Percentiles rank a stretch among this genome's conserved stretches.
Evolutionary conservation across 2,113 vertebrate species (phyloP).

Genomic region (Anhinga rufa): DNA sequence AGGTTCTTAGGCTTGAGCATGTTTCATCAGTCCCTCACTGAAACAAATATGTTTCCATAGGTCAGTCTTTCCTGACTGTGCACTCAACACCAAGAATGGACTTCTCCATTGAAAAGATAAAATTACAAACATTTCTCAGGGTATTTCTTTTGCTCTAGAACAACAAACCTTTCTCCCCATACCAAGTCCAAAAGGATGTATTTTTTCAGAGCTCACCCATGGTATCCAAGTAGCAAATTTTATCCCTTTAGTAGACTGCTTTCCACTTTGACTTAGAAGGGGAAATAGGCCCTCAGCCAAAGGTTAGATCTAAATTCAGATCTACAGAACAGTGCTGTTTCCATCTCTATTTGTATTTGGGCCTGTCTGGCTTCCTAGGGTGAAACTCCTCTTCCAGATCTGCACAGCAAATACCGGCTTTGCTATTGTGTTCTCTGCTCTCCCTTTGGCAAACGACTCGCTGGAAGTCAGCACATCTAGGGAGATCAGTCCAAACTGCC

Average conservation of each 20-base stretch:
- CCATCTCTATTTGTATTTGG: conserved; percentile 52
- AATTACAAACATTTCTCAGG: background rate
- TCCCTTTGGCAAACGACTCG: conserved; percentile 6
- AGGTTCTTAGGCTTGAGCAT: background rate
- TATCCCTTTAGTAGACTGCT: background rate
- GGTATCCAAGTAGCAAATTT: background rate
- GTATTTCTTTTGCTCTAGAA: background rate
- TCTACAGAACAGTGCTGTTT: conserved; percentile 16
- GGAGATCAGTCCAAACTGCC: conserved; percentile 48
- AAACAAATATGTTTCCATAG: background rate
- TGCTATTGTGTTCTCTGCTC: conserved; percentile 5
- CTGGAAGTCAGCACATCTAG: conserved; percentile 41
- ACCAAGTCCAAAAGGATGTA: background rate
- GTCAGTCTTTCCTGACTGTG: background rate
- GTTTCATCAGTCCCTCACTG: background rate
- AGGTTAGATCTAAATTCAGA: conserved; percentile 38
- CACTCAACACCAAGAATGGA: background rate
- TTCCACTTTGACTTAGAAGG: background rate
- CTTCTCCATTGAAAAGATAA: background rate
- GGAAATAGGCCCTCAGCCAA: conserved; percentile 35
- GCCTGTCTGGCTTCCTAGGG: conserved; percentile 51
- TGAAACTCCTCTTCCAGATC: conserved; percentile 41
- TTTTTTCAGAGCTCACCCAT: background rate
- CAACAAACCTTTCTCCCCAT: background rate
- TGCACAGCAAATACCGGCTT: conserved; percentile 17